These are phyloP conservation scores for Lasioglossum villosulum DNA, from an alignment of 2,888 invertebrate species.

Conservation along the genomic window DNA sequence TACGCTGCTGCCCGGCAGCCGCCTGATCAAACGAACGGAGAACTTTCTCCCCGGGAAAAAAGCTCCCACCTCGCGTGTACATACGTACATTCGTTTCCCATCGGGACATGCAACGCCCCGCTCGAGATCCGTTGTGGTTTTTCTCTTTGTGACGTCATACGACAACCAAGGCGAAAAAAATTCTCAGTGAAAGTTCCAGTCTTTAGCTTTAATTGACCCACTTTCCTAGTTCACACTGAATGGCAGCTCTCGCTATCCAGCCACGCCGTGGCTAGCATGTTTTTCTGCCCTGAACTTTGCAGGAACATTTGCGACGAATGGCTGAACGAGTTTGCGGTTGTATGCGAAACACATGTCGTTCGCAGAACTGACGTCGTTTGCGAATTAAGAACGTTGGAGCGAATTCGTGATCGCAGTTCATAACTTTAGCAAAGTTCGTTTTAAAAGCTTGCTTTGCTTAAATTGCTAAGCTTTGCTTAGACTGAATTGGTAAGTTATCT, in stretches of 20 bases:
- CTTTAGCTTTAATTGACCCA: constrained; percentile 53
- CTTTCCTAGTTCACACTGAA: constrained; percentile 9
- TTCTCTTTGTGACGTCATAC: not conserved
- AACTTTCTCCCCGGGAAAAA: not conserved
- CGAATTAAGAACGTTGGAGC: not conserved
- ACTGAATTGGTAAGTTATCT: too few relatives aligned
- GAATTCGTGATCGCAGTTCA: not conserved
- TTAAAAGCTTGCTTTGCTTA: too few relatives aligned
- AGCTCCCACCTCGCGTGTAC: not conserved
- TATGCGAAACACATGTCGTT: not conserved
- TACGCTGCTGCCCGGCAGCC: constrained; percentile 39
- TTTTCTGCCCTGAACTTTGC: not conserved
- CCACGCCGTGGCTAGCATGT: not conserved
- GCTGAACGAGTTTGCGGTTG: not conserved
- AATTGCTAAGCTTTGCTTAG: too few relatives aligned
- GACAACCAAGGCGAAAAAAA: not conserved
- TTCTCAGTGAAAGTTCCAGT: constrained; percentile 11
- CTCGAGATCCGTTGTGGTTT: constrained; percentile 2
- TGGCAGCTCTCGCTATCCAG: not conserved
- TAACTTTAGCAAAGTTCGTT: not conserved
- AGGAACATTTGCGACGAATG: not conserved
- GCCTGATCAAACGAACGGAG: not conserved
- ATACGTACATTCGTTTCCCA: not conserved
- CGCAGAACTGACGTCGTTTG: not conserved
- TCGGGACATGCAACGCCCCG: not conserved